Base-by-base conservation (phyloP, 2,888 invertebrate genomes). In the Mesorhabditis belari region DNA sequence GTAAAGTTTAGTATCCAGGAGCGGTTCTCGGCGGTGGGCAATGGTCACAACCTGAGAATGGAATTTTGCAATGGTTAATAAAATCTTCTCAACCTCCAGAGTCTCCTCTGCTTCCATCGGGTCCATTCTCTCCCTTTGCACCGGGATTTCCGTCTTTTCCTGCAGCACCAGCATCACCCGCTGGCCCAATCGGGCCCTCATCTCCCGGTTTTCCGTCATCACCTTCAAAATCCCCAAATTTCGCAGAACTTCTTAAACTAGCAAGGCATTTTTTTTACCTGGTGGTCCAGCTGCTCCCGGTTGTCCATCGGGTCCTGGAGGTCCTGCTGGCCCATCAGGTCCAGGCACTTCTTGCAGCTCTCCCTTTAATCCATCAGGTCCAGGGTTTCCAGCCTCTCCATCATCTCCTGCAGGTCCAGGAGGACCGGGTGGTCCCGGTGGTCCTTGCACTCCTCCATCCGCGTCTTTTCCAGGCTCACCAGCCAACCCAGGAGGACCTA, bases 1-100 rank as follows among this genome's bases (percentile, higher is more conserved):
- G n/a, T n/a, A n/a, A n/a, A n/a, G n/a, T n/a, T 70, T 71, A 73
- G 69, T 75, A 75, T 71, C 75, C 75, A 61, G 75, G 74, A 44
- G 74, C 73, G 55, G 75, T 75, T 53, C 75, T 65, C 59, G 73
- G 74, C 59, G 73, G 73, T 57, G 74, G 73, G 66, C 74, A 76
- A 71, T 76, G 74, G 60, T 73, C 71, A 73, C 74, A 74, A 52
- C 71, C 70, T 65, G 74, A n/a, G n/a, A n/a, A n/a, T 62, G 23
- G 53, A 52, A n/a, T n/a, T n/a, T n/a, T n/a, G n/a, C n/a, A n/a
- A n/a, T n/a, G n/a, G n/a, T n/a, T n/a, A n/a, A n/a, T n/a, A n/a
- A n/a, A n/a, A 19, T 62, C 58, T 66, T n/a, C n/a, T n/a, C n/a
- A n/a, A n/a, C 44, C 44, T 17, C 68, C 75, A 61, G 65, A 69